A percentile compares a stretch with the other conserved stretches of the same genome.
These are phyloP conservation scores for Galleria mellonella DNA, from an alignment of 1,140 invertebrate genomes.

Conservation along the genomic window DNA sequence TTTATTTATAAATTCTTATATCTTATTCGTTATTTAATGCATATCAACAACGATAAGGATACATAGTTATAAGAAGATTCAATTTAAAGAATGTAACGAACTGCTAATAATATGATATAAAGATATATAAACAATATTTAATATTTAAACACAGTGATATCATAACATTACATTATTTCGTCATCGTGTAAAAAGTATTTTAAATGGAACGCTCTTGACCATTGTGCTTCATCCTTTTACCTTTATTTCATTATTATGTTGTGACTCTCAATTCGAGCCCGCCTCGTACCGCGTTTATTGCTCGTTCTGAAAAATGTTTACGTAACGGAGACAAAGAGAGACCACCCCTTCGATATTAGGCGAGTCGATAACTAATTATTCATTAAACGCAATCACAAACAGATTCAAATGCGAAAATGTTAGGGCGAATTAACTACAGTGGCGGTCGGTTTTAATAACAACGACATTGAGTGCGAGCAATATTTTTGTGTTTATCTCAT, in stretches of 20 bases:
- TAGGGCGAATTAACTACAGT: conserved; percentile 24
- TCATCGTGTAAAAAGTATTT: too few relatives aligned
- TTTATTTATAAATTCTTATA: too few relatives aligned
- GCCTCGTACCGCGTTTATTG: conserved; percentile 19
- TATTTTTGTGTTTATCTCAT: conserved; percentile 71
- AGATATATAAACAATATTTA: too few relatives aligned
- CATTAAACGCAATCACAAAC: conserved; percentile 5
- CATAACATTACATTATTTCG: too few relatives aligned
- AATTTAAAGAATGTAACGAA: too few relatives aligned
- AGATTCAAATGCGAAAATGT: conserved; percentile 7
- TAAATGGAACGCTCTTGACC: conserved; percentile 10
- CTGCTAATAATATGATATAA: too few relatives aligned
- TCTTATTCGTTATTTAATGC: too few relatives aligned
- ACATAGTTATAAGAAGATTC: too few relatives aligned
- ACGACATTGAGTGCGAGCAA: conserved; percentile 46
- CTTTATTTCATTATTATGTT: conserved; percentile 34
- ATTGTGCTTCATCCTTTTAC: conserved; percentile 24
- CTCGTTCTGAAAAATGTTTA: conserved; percentile 1
- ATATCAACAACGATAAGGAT: too few relatives aligned
- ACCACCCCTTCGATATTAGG: conserved; percentile 1
- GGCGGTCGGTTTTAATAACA: conserved; percentile 47
- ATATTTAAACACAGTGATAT: too few relatives aligned
- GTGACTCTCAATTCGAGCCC: conserved; percentile 22
- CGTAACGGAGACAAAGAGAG: conserved; percentile 1
- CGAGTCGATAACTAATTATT: conserved; percentile 3